Base-by-base conservation (phyloP, 2,113 vertebrate genomes). In the Melanocharis versteri region DNA sequence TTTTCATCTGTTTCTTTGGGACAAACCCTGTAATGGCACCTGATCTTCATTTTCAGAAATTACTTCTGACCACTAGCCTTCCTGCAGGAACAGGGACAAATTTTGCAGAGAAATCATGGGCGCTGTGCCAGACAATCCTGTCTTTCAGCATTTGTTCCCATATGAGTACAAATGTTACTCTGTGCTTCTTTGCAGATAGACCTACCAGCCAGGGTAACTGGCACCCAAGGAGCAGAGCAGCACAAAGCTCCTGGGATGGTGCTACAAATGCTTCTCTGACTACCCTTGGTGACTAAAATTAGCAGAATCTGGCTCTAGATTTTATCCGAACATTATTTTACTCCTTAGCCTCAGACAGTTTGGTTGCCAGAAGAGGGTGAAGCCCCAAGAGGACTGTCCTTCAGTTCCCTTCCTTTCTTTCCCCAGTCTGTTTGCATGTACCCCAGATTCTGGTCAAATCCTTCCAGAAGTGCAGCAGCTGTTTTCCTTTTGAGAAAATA, bases 401-500 rank as follows among this genome's bases (percentile, higher is more conserved):
- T 92, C 5, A 1, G 15, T 81, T 81, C 13, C 27, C 4, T 83
- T 87, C 51, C 12, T 66, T 82, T 87, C 33, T 90, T 44, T 77
- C 26, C 33, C 47, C 11, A 56, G 13, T 83, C 72, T 76, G 21
- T 75, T 81, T 81, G 35, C 7, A 3, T 65, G 47, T 20, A 69
- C 27, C 47, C 17, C 44, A 71, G 15, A 28, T 70, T 75, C 65
- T 78, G 80, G 44, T 73, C 71, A 78, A 66, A 53, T 61, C 30
- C 39, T 87, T 62, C 26, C 70, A 90, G 79, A 95, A 83, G 31
- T 37, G 33, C 22, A 62, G 42, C 58, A 95, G 66, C 54, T 35
- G 3, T 89, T 94, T 87, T 72, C 9, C 37, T 85, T 83, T 89
- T 44, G 64, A 95, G 71, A 94, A 87, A 90, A 89, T 37, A 91